A percentile compares a stretch with the other conserved stretches of the same genome.
Evolutionary conservation across 2,113 vertebrate genomes (phyloP).

Genomic region (Orthochromis indermauri): DNA sequence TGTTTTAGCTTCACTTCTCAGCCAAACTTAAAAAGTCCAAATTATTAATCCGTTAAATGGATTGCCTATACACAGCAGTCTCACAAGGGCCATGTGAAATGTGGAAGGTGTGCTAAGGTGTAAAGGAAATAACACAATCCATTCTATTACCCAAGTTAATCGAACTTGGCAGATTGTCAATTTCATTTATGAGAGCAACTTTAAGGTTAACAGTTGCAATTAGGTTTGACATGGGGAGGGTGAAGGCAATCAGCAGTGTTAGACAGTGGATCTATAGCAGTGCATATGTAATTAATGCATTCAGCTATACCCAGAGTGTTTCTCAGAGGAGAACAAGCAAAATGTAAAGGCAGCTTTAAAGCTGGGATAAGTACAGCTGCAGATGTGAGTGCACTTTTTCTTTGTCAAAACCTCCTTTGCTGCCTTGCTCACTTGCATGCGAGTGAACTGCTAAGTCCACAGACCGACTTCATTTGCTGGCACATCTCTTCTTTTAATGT

Average conservation of each 20-base stretch:
- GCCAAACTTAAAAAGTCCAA: not conserved
- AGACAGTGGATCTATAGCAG: constrained; percentile 40
- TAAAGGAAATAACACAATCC: constrained; percentile 28
- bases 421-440: not conserved
- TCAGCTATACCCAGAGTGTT: not conserved
- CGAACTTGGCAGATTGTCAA: constrained; percentile 53
- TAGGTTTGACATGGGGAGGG: constrained; percentile 32
- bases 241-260: constrained; percentile 42
- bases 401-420: not conserved
- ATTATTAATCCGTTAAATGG: constrained; percentile 14
- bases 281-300: constrained; percentile 53
- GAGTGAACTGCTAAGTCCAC: not conserved
- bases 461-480: not conserved
- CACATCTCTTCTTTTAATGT: not conserved
- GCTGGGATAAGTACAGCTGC: not conserved
- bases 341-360: not conserved
- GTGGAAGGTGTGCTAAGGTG: not conserved
- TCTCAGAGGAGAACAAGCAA: not conserved
- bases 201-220: constrained; percentile 65
- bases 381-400: constrained; percentile 25
- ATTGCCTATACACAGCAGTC: not conserved
- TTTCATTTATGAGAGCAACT: constrained; percentile 56
- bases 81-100: not conserved
- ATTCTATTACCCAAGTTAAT: constrained; percentile 22
- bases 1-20: constrained; percentile 3